Percentiles rank a stretch among this genome's conserved stretches.
phyloP scores from a whole-genome alignment of 2,113 vertebrate species.

The Channa argus region DNA sequence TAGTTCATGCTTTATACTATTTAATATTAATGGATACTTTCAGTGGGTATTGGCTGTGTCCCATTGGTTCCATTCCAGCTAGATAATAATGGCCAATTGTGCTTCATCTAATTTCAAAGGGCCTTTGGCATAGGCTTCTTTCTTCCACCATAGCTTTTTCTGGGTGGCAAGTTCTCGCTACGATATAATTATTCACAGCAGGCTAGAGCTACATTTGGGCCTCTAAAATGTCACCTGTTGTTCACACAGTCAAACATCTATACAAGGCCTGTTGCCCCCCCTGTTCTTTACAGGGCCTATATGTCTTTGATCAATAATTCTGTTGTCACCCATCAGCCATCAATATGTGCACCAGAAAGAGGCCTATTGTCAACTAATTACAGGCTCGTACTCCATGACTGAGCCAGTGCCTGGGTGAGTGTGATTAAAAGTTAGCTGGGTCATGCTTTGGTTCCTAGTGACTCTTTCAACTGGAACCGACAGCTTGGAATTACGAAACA shows the following conservation, averaged over 20 bases:
- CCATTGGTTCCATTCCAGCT: constrained; percentile 8
- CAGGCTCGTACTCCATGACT: constrained; percentile 59
- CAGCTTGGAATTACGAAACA: constrained; percentile 66
- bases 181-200: constrained; percentile 64
- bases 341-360: constrained; percentile 69
- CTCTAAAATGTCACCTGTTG: constrained; percentile 72
- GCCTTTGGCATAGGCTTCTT: constrained; percentile 19
- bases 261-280: constrained; percentile 23
- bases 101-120: constrained; percentile 37
- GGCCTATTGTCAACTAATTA: constrained; percentile 79
- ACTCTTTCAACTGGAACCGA: constrained; percentile 76
- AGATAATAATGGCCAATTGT: constrained; percentile 31
- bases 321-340: constrained; percentile 46
- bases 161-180: constrained; percentile 47
- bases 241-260: constrained; percentile 55
- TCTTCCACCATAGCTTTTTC: constrained; percentile 18
- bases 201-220: constrained; percentile 23
- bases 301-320: constrained; percentile 76
- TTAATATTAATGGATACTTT: background rate
- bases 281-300: constrained; percentile 55
- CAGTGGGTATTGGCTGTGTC: background rate
- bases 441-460: constrained; percentile 30
- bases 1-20: too few species aligned
- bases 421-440: constrained; percentile 71
- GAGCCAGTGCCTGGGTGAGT: constrained; percentile 53